phyloP scores from a whole-genome alignment of 1,140 invertebrate genomes.

The Drosophila cardini region DNA sequence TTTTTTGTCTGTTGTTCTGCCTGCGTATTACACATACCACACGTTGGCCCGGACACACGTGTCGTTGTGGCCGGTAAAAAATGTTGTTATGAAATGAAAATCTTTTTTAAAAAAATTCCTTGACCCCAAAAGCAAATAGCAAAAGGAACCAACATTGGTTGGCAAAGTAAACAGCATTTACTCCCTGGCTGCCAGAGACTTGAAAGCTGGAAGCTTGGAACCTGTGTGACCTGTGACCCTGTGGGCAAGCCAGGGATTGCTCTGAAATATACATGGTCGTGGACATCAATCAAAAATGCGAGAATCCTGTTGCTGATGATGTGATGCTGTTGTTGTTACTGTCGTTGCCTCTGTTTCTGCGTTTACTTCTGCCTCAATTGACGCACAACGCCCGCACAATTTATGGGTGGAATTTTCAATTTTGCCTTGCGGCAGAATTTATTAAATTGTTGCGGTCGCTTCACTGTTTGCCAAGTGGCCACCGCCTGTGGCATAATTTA shows the following conservation, averaged over 20 bases:
- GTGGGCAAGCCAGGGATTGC: slow-evolving; percentile 21
- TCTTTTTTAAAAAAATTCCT: slow-evolving; percentile 71
- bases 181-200: slow-evolving; percentile 5
- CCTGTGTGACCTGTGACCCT: not conserved
- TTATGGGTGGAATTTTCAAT: slow-evolving; percentile 73
- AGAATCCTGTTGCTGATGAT: slow-evolving; percentile 10
- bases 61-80: slow-evolving; percentile 55
- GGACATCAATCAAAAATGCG: slow-evolving; percentile 77
- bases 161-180: slow-evolving; percentile 62
- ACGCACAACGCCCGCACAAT: slow-evolving; percentile 33
- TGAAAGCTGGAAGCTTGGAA: slow-evolving; percentile 1
- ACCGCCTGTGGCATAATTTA: slow-evolving; percentile 66
- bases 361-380: slow-evolving; percentile 18
- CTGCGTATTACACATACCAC: slow-evolving; percentile 60
- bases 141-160: slow-evolving; percentile 23
- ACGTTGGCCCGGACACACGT: slow-evolving; percentile 49
- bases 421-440: slow-evolving; percentile 72
- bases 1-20: slow-evolving; percentile 26
- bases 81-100: slow-evolving; percentile 76
- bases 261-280: slow-evolving; percentile 53
- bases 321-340: slow-evolving; percentile 16
- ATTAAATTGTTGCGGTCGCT: slow-evolving; percentile 74
- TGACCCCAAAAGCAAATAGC: slow-evolving; percentile 76
- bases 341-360: slow-evolving; percentile 12
- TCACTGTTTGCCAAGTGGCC: slow-evolving; percentile 49